Evolutionary conservation across 2,888 invertebrate species (phyloP).

Genomic region (Selenia dentaria): DNA sequence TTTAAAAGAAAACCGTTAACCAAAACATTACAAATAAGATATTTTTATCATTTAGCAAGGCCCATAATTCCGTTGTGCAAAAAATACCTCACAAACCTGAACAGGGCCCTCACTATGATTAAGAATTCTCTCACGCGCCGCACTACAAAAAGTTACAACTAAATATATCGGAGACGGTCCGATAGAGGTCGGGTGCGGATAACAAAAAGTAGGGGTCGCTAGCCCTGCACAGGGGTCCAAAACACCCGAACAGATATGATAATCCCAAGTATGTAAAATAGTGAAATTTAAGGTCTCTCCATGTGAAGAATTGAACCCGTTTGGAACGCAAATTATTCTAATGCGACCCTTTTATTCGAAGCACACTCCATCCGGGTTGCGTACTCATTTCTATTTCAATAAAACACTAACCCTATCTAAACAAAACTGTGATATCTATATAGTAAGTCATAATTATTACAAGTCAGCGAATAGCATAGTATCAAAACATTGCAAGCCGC

Average conservation of each 20-base stretch:
- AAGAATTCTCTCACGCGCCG: constrained; percentile 78
- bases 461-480: constrained; percentile 37
- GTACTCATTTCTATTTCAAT: constrained; percentile 83
- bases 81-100: constrained; percentile 48
- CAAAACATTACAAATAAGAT: too few species aligned
- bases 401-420: constrained; percentile 82
- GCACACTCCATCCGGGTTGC: constrained; percentile 73
- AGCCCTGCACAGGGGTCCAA: constrained; percentile 58
- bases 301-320: constrained; percentile 83
- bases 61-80: too few species aligned
- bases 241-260: constrained; percentile 80
- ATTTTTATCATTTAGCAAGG: too few species aligned
- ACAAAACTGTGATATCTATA: constrained; percentile 63
- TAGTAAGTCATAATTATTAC: neutral
- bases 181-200: constrained; percentile 78
- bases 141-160: constrained; percentile 83
- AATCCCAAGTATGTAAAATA: constrained; percentile 84
- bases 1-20: too few species aligned
- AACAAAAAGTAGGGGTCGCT: constrained; percentile 75
- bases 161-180: constrained; percentile 80
- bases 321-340: constrained; percentile 81
- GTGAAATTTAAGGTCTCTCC: constrained; percentile 83
- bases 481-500: constrained; percentile 42
- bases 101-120: constrained; percentile 60
- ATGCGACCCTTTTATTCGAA: constrained; percentile 82